Evolutionary conservation across 92 coral and sea anemone genomes (phyloP).

Genomic region (Siderastrea radians): DNA sequence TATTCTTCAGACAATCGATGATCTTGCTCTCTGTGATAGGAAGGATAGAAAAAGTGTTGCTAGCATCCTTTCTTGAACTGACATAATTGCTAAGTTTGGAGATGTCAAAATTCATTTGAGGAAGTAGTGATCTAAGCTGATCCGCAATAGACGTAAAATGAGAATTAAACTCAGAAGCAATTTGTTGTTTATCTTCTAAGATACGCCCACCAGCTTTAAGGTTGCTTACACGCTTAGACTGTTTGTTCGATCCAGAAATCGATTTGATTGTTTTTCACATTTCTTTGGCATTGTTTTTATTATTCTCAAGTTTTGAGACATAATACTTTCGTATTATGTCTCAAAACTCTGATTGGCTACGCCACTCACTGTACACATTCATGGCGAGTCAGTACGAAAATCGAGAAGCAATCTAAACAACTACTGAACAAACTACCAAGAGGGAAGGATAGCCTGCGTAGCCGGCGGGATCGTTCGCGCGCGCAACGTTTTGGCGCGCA

Average conservation of each 20-base stretch:
- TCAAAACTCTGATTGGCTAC: no score
- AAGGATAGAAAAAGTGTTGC: conserved; percentile 44
- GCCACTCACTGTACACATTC: no score
- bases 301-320: conserved; percentile 3
- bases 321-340: no score
- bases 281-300: conserved; percentile 20
- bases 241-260: conserved; percentile 22
- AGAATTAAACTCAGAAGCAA: conserved; percentile 52
- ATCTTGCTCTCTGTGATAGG: conserved; percentile 40
- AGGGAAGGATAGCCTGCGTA: no score
- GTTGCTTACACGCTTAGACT: conserved; percentile 18
- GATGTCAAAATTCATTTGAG: conserved; percentile 43
- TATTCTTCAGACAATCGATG: conserved; percentile 35
- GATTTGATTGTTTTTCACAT: conserved; percentile 59
- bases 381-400: no score
- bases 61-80: conserved; percentile 56
- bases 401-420: no score
- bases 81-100: conserved; percentile 58
- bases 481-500: no score
- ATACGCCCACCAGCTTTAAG: background rate
- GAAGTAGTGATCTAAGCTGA: conserved; percentile 49
- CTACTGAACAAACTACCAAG: no score
- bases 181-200: background rate
- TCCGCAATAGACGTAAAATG: conserved; percentile 72
- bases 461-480: no score